Conservation (phyloP, 1,140 invertebrate species). For the Drosophila trapezifrons region DNA sequence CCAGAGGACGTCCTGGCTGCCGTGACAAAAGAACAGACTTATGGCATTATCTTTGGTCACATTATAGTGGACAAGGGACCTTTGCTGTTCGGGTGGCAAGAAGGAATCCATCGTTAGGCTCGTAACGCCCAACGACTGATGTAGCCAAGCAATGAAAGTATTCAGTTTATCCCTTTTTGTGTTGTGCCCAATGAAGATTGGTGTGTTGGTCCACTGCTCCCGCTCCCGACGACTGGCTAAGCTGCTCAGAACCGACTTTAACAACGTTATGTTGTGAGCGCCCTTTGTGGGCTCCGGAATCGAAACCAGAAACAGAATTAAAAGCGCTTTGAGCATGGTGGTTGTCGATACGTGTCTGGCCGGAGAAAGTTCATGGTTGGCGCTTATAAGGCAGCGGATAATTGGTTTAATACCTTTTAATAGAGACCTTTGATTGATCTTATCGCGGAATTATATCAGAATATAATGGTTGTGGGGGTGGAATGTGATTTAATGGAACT, state of each 20-base stretch:
- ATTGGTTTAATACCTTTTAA: slow-evolving; percentile 58
- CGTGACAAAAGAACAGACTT: slow-evolving; percentile 53
- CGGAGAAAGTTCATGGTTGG: background rate
- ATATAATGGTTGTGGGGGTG: background rate
- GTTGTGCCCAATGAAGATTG: slow-evolving; percentile 46
- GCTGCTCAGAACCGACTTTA: slow-evolving; percentile 20
- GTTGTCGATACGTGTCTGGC: slow-evolving; percentile 2
- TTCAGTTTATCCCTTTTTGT: background rate
- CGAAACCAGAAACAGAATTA: slow-evolving; percentile 5
- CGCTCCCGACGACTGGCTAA: background rate
- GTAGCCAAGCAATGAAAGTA: slow-evolving; percentile 53
- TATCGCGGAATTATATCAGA: slow-evolving; percentile 23
- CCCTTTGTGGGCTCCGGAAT: background rate
- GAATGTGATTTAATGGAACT: background rate
- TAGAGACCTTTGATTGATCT: slow-evolving; percentile 42
- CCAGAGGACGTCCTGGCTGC: slow-evolving; percentile 56
- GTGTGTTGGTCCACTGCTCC: slow-evolving; percentile 49
- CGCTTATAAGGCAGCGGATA: slow-evolving; percentile 18
- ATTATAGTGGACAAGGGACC: slow-evolving; percentile 22
- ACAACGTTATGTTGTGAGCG: slow-evolving; percentile 41
- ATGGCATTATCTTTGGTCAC: slow-evolving; percentile 51
- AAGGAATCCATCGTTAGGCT: slow-evolving; percentile 22
- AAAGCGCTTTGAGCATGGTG: slow-evolving; percentile 12
- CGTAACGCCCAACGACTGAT: slow-evolving; percentile 34
- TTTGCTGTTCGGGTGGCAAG: background rate